These are phyloP conservation scores for Actias luna DNA, from an alignment of 2,888 invertebrate species.

Conservation along the genomic window DNA sequence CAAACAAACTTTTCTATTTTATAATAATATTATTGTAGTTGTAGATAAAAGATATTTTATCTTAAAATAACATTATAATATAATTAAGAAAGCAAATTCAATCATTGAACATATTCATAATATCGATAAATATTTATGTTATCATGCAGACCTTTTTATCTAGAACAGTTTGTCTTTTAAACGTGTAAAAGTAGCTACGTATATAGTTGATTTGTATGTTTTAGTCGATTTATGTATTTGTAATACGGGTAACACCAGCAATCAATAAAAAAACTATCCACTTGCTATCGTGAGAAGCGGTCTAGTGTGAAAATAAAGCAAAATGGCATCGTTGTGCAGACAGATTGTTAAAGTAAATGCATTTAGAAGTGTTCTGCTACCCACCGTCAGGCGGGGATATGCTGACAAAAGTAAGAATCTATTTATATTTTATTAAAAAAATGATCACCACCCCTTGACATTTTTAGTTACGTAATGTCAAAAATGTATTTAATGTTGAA, in stretches of 20 bases:
- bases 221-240: neutral
- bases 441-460: conserved; percentile 54
- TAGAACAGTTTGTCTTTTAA: too few species aligned
- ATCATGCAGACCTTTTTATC: too few species aligned
- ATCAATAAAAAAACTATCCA: conserved; percentile 31
- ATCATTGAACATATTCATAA: too few species aligned
- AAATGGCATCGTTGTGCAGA: conserved; percentile 89
- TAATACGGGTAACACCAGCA: neutral
- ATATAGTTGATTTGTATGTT: neutral
- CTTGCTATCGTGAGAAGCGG: conserved; percentile 76
- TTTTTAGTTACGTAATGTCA: conserved; percentile 79
- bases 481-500: conserved; percentile 38
- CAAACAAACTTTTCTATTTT: too few species aligned
- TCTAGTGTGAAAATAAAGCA: conserved; percentile 69
- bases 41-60: too few species aligned
- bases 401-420: conserved; percentile 84
- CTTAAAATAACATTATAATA: too few species aligned
- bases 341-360: conserved; percentile 85
- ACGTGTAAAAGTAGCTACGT: too few species aligned
- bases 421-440: conserved; percentile 32
- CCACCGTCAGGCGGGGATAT: conserved; percentile 83
- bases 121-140: too few species aligned
- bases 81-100: too few species aligned
- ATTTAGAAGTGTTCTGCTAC: conserved; percentile 83
- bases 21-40: too few species aligned